These are phyloP conservation scores for Metaphire vulgaris DNA, from an alignment of 1,140 invertebrate genomes.

Conservation along the genomic window DNA sequence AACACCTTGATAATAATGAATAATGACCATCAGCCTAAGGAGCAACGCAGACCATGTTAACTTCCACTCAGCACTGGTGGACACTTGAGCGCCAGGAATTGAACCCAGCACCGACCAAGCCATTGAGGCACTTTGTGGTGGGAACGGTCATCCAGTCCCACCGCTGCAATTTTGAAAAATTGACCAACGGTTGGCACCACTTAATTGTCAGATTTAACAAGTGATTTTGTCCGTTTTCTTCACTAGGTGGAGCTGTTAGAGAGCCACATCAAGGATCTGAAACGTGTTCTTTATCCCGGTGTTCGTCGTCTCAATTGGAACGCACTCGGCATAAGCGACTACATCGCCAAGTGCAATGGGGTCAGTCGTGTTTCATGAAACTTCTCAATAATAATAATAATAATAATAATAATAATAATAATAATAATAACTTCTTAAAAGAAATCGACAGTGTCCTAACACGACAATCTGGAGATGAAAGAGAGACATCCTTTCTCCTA, in stretches of 20 bases:
- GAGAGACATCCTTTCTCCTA: too few relatives aligned
- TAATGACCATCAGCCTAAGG: too few relatives aligned
- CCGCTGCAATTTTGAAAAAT: too few relatives aligned
- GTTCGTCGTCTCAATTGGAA: slow-evolving; percentile 74
- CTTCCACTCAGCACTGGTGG: too few relatives aligned
- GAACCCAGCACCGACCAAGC: too few relatives aligned
- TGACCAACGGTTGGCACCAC: background rate
- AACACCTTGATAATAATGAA: too few relatives aligned
- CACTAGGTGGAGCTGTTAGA: slow-evolving; percentile 45
- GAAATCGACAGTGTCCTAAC: too few relatives aligned
- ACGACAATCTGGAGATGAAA: too few relatives aligned
- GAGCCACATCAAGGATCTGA: slow-evolving; percentile 63
- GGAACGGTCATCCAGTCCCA: too few relatives aligned
- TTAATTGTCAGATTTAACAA: background rate
- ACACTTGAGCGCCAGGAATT: too few relatives aligned
- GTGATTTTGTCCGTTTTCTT: slow-evolving; percentile 13
- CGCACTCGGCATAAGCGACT: slow-evolving; percentile 71
- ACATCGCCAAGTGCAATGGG: slow-evolving; percentile 57
- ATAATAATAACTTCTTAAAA: background rate
- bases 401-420: background rate
- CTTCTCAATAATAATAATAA: background rate
- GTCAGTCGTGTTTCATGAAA: slow-evolving; percentile 37
- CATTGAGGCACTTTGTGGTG: too few relatives aligned
- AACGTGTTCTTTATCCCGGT: slow-evolving; percentile 70
- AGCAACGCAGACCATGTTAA: too few relatives aligned